phyloP scores from a whole-genome alignment of 1,140 invertebrate species.

The Planococcus citri region DNA sequence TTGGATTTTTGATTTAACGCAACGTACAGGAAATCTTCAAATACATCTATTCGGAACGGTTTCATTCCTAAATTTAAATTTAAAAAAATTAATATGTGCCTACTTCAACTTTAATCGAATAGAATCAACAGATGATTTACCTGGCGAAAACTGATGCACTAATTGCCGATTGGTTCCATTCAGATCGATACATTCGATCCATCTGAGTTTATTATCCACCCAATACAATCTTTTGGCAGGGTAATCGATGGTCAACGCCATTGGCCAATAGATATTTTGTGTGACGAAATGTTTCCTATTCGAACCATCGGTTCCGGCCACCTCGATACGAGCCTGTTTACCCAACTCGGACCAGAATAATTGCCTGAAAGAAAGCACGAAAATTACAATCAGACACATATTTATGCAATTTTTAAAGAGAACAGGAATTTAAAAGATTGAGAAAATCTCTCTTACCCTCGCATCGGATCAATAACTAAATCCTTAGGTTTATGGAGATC shows the following conservation, averaged over 20 bases:
- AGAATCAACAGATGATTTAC: conserved; percentile 39
- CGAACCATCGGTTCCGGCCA: conserved; percentile 51
- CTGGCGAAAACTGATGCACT: conserved; percentile 40
- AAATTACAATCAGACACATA: background rate
- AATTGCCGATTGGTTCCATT: conserved; percentile 55
- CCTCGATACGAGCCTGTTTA: conserved; percentile 44
- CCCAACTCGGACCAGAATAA: conserved; percentile 82
- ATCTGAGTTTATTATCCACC: conserved; percentile 57
- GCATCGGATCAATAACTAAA: conserved; percentile 53
- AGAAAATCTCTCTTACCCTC: conserved; percentile 34
- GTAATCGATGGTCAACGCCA: conserved; percentile 55
- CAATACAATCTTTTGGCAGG: conserved; percentile 56
- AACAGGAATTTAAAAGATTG: too few species aligned
- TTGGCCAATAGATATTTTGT: conserved; percentile 47
- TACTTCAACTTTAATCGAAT: background rate
- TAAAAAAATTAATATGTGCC: background rate
- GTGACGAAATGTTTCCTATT: conserved; percentile 42
- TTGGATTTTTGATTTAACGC: conserved; percentile 42
- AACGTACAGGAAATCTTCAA: conserved; percentile 44
- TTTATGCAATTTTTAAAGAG: background rate
- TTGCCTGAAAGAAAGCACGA: conserved; percentile 35
- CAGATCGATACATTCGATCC: conserved; percentile 59
- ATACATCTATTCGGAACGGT: conserved; percentile 56
- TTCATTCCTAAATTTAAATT: conserved; percentile 33
- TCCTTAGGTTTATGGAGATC: conserved; percentile 46